These are phyloP conservation scores for Solenopsis invicta DNA, from an alignment of 1,140 invertebrate genomes.

Conservation along the genomic window DNA sequence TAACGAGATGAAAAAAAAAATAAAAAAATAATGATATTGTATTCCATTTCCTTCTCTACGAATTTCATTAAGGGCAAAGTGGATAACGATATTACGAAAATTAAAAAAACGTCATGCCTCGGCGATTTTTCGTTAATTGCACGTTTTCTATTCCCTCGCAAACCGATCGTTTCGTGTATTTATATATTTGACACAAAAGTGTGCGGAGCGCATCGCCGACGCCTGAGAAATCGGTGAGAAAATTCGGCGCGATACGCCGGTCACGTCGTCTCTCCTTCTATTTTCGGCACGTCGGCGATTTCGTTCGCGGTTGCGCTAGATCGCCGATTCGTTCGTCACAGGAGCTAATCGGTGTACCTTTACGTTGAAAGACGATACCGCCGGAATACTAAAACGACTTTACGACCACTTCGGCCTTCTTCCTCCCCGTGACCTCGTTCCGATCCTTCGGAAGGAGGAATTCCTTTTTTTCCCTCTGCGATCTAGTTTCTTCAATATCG, in stretches of 20 bases:
- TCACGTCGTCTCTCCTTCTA: conserved; percentile 44
- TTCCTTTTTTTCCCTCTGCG: not conserved
- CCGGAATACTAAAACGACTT: conserved; percentile 24
- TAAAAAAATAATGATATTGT: not conserved
- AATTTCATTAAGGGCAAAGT: not conserved
- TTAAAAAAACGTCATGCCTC: not conserved
- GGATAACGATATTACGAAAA: not conserved
- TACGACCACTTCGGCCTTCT: not conserved
- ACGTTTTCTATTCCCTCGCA: not conserved
- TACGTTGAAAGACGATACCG: conserved; percentile 37
- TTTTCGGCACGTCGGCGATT: conserved; percentile 54
- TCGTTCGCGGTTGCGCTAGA: not conserved
- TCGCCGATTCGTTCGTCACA: not conserved
- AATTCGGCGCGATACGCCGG: not conserved
- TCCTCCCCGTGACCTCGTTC: not conserved
- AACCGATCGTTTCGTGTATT: not conserved
- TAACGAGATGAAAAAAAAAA: conserved; percentile 9
- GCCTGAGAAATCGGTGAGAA: conserved; percentile 20
- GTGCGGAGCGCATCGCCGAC: not conserved
- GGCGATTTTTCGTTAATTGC: not conserved
- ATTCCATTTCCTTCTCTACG: not conserved
- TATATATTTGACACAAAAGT: conserved; percentile 13
- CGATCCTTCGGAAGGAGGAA: not conserved
- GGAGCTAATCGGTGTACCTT: conserved; percentile 38
- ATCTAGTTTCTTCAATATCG: conserved; percentile 27